Base-by-base conservation (phyloP, 2,888 invertebrate genomes). In the Megaustenia siamemsis region DNA sequence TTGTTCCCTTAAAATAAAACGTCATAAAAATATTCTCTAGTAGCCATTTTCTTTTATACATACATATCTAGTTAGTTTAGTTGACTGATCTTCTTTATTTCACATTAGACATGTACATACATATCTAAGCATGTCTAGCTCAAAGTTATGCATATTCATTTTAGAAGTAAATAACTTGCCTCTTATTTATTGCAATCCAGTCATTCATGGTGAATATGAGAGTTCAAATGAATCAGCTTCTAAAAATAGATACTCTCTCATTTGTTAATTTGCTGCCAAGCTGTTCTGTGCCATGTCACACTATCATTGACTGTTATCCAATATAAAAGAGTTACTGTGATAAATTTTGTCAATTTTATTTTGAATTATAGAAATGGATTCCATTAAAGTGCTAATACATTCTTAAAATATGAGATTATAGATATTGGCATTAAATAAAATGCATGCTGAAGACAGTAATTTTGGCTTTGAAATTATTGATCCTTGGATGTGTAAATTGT, bases 401-500 rank as follows among this genome's bases (percentile, higher is more conserved):
- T 21, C 49, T 73, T 12, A 15, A 32, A n/a, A 28, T 45, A 1
- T 49, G 24, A 12, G 21, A 8, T 43, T n/a, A 43, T n/a, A 12
- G 6, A 12, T 21, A n/a, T 49, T 32, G 28, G 3, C 2, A 32
- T 21, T 73, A 43, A 56, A 38, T 56, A 60, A 56, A 10, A 77
- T 77, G 76, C 15, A 38, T 56, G 53, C 56, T 24, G 3, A n/a
- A 15, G 63, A 78, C 2, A 40, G 35, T 78, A 8, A 43, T 63
- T 78, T 66, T 40, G 78, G 10, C 28, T 78, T 78, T 63, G 78
- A 78, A 45, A 43, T 78, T 63, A 32, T 78, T 28, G 63, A 78
- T 60, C 21, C 78, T n/a, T 78, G 78, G 63, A 78, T 78, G 78
- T 78, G 78, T 66, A 78, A 78, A 78, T 78, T 78, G 78, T 78